Evolutionary conservation across 35 echinoderm and acorn worm genomes (phyloP).

Genomic region (Apostichopus californicus): DNA sequence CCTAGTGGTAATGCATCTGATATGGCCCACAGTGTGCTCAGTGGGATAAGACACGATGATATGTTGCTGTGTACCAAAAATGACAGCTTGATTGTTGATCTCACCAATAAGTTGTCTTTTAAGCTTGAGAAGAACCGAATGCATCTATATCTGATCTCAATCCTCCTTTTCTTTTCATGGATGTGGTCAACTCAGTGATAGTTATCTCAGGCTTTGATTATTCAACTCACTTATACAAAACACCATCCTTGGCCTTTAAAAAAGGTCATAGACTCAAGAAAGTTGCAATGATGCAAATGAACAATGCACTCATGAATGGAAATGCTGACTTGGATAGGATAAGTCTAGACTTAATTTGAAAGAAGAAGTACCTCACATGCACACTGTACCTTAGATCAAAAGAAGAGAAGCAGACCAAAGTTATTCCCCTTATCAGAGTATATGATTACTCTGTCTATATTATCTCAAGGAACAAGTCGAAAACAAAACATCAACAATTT

Average conservation of each 20-base stretch:
- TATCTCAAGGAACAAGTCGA: too few relatives aligned
- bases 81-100: not conserved
- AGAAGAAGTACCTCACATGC: not conserved
- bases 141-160: too few relatives aligned
- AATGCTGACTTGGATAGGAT: not conserved
- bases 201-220: conserved; percentile 4
- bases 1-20: not conserved
- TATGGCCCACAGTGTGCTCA: not conserved
- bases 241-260: not conserved
- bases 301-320: not conserved
- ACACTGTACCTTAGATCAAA: not conserved
- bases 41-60: not conserved
- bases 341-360: not conserved
- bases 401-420: conserved; percentile 8
- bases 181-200: not conserved
- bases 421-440: not conserved
- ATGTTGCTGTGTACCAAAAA: not conserved
- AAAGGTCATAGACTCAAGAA: not conserved
- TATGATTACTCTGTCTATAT: too few relatives aligned
- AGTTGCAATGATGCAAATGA: not conserved
- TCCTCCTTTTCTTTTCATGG: too few relatives aligned
- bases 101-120: not conserved
- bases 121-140: not conserved
- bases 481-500: too few relatives aligned
- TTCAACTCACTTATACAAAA: not conserved